phyloP scores from a whole-genome alignment of 2,888 invertebrate genomes.

The Lasioglossum malachurum region DNA sequence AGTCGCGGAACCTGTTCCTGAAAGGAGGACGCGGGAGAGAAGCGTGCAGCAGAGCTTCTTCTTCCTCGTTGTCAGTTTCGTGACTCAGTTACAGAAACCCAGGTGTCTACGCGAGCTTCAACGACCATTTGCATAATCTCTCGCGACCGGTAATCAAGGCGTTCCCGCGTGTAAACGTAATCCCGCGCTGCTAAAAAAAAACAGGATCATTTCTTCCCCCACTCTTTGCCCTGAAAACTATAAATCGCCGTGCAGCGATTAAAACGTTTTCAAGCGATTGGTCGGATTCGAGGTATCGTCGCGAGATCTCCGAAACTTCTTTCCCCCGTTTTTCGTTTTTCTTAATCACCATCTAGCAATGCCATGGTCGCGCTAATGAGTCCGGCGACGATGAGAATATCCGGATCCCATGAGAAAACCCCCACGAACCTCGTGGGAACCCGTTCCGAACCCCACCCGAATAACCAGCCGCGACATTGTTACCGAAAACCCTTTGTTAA shows the following conservation, averaged over 20 bases:
- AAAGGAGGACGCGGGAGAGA: conserved; percentile 47
- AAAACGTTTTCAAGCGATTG: not conserved
- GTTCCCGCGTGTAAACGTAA: not conserved
- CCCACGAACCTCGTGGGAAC: conserved; percentile 66
- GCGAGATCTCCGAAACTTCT: conserved; percentile 31
- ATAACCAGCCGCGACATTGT: conserved; percentile 23
- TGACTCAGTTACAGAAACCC: conserved; percentile 56
- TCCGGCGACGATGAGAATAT: conserved; percentile 70
- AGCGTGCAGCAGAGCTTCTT: conserved; percentile 10
- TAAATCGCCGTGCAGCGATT: not conserved
- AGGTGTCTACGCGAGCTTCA: conserved; percentile 25
- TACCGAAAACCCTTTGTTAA: conserved; percentile 8
- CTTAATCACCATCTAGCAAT: conserved; percentile 56
- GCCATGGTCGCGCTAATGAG: conserved; percentile 61
- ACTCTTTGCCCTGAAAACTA: not conserved
- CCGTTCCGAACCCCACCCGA: conserved; percentile 38
- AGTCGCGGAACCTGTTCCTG: conserved; percentile 57
- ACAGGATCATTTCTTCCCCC: not conserved
- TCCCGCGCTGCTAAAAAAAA: too few relatives aligned
- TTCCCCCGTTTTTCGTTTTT: conserved; percentile 18
- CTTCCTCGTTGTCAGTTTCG: conserved; percentile 59
- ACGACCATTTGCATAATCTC: conserved; percentile 54
- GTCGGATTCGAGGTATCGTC: conserved; percentile 28
- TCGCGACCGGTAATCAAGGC: not conserved
- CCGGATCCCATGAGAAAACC: conserved; percentile 66